Percentiles rank a stretch among this genome's conserved stretches.
These are phyloP conservation scores for Zoanthus solanderi DNA, from an alignment of 92 coral and sea anemone species.

Conservation along the genomic window DNA sequence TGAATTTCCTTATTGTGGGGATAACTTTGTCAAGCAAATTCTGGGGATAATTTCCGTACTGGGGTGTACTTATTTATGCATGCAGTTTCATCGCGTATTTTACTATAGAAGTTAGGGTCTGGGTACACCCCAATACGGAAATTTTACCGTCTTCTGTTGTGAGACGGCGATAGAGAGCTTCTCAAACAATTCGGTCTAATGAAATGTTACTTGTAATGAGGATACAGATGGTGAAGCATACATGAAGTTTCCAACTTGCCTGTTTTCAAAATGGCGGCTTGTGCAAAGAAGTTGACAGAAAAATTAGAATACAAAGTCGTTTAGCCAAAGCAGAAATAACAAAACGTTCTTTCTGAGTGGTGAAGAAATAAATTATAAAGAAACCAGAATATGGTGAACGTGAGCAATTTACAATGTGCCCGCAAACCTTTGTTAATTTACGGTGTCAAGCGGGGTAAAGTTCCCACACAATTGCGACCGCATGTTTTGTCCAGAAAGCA, in stretches of 20 bases:
- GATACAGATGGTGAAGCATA: not conserved
- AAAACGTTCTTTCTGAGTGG: not conserved
- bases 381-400: conserved; percentile 74
- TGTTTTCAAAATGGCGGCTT: conserved; percentile 37
- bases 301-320: no score
- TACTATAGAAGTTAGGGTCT: no score
- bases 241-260: not conserved
- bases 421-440: conserved; percentile 89
- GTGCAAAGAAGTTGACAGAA: not conserved
- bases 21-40: no score
- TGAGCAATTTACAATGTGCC: conserved; percentile 66
- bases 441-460: conserved; percentile 95
- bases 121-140: no score
- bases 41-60: no score
- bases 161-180: no score
- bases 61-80: no score
- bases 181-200: not conserved
- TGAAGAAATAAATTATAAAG: not conserved
- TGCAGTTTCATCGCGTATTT: no score
- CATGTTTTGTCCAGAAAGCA: conserved; percentile 74
- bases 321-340: no score
- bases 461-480: conserved; percentile 90
- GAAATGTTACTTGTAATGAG: no score
- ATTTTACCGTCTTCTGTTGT: no score
- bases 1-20: conserved; percentile 73